These are phyloP conservation scores for Hylia prasina DNA, from an alignment of 2,113 vertebrate genomes.

Conservation along the genomic window DNA sequence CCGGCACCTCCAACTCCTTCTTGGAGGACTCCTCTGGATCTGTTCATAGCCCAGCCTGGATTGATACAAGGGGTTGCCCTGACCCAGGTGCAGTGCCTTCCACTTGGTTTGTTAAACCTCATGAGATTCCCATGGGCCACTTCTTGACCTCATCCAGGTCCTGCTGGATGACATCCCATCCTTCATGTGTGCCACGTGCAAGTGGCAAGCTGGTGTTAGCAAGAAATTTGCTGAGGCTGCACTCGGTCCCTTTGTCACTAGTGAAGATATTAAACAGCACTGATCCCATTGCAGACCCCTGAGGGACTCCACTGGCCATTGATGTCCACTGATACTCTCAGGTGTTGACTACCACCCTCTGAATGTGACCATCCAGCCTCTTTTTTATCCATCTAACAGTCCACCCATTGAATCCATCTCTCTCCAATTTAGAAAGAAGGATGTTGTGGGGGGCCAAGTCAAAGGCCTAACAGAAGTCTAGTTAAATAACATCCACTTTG, in stretches of 20 bases:
- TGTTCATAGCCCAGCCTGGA: no score
- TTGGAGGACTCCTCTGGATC: neutral
- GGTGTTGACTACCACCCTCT: neutral
- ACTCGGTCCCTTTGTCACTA: neutral
- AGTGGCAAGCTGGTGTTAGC: neutral
- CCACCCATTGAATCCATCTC: neutral
- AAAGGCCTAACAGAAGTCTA: neutral
- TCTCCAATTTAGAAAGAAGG: neutral
- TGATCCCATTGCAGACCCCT: neutral
- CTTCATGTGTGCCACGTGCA: neutral
- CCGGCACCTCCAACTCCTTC: neutral
- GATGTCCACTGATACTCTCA: neutral
- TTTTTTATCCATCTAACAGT: neutral
- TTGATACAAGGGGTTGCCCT: neutral
- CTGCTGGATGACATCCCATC: neutral
- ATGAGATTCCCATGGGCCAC: neutral
- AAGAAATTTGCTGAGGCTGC: neutral
- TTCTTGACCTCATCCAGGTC: neutral
- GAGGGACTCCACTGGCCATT: neutral
- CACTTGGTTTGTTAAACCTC: neutral
- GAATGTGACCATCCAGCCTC: neutral
- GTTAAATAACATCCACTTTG: neutral
- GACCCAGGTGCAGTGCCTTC: neutral
- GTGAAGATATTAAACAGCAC: neutral
- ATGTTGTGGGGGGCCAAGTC: neutral